phyloP scores from a whole-genome alignment of 2,797 vertebrate species.

The Sebastiscus tertius region DNA sequence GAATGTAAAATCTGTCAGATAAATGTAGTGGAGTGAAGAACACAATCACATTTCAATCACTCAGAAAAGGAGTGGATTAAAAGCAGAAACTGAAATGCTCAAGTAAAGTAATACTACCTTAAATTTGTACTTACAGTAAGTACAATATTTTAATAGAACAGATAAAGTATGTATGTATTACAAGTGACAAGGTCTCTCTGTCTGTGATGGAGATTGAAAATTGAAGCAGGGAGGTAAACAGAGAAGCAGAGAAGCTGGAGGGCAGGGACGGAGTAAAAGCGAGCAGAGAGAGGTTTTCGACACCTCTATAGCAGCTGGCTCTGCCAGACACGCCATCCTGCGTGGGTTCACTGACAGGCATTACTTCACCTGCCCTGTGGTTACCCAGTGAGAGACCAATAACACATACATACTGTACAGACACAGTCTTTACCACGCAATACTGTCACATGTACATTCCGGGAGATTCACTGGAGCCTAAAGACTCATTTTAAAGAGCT shows the following conservation, averaged over 20 bases:
- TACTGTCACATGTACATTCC: neutral
- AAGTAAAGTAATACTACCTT: neutral
- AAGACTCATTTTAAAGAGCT: neutral
- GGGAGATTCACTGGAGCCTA: neutral
- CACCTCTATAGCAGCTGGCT: slow-evolving; percentile 72
- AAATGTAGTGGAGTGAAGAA: neutral
- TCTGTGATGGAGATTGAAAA: slow-evolving; percentile 24
- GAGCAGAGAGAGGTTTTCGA: slow-evolving; percentile 60
- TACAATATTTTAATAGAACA: neutral
- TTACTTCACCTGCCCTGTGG: slow-evolving; percentile 68
- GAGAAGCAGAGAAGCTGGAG: slow-evolving; percentile 41
- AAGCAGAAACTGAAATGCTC: neutral
- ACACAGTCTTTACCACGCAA: neutral
- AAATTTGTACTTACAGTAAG: neutral
- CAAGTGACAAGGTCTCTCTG: neutral
- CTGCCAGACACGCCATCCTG: slow-evolving; percentile 68
- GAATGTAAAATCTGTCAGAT: neutral
- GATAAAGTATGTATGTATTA: neutral
- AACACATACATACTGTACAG: slow-evolving; percentile 13
- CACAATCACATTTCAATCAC: no score
- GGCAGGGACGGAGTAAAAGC: slow-evolving; percentile 45
- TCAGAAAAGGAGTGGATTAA: neutral
- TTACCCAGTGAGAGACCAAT: slow-evolving; percentile 30
- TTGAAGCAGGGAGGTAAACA: slow-evolving; percentile 41
- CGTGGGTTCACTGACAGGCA: slow-evolving; percentile 47